phyloP scores from a whole-genome alignment of 2,113 vertebrate species.

The Kobus ellipsiprymnus region DNA sequence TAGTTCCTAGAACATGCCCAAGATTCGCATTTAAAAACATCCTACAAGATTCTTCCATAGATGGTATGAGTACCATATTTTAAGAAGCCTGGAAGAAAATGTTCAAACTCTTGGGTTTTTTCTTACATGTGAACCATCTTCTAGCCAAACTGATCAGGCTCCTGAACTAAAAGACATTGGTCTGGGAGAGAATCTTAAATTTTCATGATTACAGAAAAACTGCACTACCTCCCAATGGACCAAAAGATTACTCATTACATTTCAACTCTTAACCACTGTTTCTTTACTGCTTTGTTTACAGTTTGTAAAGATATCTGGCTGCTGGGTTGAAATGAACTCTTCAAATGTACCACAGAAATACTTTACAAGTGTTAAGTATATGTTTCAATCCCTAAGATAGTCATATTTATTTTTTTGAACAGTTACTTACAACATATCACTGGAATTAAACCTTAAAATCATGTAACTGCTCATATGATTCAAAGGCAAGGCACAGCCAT shows the following conservation, averaged over 20 bases:
- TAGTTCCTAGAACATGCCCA: neutral
- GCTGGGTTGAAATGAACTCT: neutral
- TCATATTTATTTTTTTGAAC: constrained; percentile 46
- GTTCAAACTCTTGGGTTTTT: neutral
- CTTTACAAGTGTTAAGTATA: neutral
- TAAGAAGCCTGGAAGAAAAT: neutral
- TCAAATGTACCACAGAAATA: constrained; percentile 19
- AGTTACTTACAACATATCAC: neutral
- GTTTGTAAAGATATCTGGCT: constrained; percentile 9
- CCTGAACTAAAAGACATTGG: neutral
- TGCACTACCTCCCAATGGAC: neutral
- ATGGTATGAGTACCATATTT: neutral
- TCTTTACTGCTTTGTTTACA: neutral
- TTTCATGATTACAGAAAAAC: neutral
- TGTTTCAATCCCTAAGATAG: neutral
- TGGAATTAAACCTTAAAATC: neutral
- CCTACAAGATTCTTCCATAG: neutral
- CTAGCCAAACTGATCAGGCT: neutral
- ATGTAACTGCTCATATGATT: neutral
- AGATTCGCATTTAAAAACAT: neutral
- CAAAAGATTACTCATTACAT: neutral
- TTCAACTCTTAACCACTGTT: neutral
- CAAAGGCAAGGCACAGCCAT: constrained; percentile 19
- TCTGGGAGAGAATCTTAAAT: neutral
- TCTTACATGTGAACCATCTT: neutral